Conservation (phyloP, 2,797 vertebrate genomes). For the Gallinago nigripennis region DNA sequence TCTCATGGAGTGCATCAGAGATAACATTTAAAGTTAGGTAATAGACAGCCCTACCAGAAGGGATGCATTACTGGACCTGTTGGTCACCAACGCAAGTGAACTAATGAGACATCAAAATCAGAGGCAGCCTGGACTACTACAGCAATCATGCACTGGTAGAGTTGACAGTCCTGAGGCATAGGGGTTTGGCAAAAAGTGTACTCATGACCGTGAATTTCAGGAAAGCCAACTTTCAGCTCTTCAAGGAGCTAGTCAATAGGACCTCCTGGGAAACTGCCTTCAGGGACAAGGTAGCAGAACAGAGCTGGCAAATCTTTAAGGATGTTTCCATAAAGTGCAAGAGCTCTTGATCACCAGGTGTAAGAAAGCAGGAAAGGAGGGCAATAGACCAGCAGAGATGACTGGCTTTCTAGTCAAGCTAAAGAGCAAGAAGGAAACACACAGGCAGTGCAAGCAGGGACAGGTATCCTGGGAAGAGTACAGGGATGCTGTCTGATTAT, state of each 20-base stretch:
- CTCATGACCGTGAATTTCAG: background rate
- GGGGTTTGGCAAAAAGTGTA: accelerated
- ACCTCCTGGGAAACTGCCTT: background rate
- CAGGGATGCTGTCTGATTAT: accelerated
- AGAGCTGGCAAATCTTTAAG: background rate
- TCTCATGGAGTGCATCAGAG: accelerated
- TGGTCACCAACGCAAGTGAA: background rate
- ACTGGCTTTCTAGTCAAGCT: background rate
- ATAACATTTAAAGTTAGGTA: background rate
- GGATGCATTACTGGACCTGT: background rate
- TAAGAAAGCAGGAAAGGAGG: background rate
- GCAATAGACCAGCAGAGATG: background rate
- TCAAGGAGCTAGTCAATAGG: background rate
- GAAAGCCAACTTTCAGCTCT: background rate
- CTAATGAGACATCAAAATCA: background rate
- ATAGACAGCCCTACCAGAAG: accelerated
- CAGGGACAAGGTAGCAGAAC: background rate
- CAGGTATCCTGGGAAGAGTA: background rate
- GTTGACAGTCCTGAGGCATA: background rate
- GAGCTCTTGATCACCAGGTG: accelerated
- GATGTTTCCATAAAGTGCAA: background rate
- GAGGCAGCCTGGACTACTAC: background rate
- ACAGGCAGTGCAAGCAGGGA: background rate
- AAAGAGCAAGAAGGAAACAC: background rate
- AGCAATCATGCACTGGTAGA: background rate